Percentiles rank a stretch among this genome's conserved stretches.
Evolutionary conservation across 2,113 vertebrate genomes (phyloP).

Genomic region (Nothocercus nigrocapillus): DNA sequence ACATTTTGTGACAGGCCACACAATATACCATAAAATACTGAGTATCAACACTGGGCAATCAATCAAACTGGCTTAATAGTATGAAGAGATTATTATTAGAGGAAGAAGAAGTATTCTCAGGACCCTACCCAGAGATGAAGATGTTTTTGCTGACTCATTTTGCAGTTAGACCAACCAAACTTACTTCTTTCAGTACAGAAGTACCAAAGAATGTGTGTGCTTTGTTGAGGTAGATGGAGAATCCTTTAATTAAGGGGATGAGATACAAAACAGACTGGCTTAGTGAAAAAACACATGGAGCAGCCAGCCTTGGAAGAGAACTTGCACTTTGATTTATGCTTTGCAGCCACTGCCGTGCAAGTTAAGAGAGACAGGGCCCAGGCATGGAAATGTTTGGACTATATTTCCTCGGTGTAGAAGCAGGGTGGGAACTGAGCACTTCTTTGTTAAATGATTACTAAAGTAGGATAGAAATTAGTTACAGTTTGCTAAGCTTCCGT

Average conservation of each 20-base stretch:
- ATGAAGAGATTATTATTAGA: constrained; percentile 45
- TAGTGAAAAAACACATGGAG: background rate
- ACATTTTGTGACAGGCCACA: constrained; percentile 64
- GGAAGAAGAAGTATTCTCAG: background rate
- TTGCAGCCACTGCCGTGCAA: constrained; percentile 1
- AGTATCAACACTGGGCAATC: constrained; percentile 60
- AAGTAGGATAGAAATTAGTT: constrained; percentile 23
- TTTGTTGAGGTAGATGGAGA: background rate
- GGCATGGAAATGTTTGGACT: constrained; percentile 7
- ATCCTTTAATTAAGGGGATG: background rate
- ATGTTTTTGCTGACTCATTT: background rate
- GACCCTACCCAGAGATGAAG: background rate
- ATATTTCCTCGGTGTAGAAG: background rate
- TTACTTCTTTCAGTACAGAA: background rate
- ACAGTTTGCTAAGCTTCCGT: background rate
- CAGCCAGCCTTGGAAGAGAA: background rate
- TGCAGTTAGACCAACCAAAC: background rate
- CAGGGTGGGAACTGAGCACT: background rate
- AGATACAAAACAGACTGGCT: background rate
- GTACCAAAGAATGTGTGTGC: background rate
- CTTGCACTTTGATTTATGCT: constrained; percentile 30
- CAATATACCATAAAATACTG: constrained; percentile 67
- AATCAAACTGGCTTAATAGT: constrained; percentile 41
- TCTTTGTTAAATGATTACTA: constrained; percentile 18
- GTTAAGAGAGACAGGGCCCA: background rate